Conservation (phyloP, 2,888 invertebrate species). For the Tricholauxania praeusta region DNA sequence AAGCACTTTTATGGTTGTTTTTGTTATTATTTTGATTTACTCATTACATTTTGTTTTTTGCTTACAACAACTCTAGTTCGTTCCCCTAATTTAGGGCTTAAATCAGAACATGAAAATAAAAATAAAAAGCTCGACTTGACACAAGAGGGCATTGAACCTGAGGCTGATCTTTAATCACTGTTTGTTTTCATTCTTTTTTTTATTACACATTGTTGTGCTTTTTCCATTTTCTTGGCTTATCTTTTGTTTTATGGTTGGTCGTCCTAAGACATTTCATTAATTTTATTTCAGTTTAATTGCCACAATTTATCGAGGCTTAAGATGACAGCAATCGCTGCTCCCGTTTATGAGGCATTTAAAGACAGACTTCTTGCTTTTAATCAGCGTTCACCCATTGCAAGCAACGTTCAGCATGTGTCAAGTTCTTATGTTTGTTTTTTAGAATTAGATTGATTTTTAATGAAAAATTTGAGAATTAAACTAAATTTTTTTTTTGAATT, state of each 20-base stretch:
- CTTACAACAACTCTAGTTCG: background rate
- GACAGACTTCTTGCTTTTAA: too few relatives aligned
- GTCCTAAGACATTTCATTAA: constrained; percentile 18
- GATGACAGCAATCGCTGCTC: background rate
- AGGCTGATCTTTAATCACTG: constrained; percentile 6
- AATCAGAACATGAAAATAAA: constrained; percentile 3
- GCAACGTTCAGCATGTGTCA: too few relatives aligned
- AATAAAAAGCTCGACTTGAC: background rate
- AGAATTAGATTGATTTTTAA: too few relatives aligned
- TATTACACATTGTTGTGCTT: background rate
- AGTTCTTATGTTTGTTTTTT: too few relatives aligned
- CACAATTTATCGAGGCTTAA: constrained; percentile 27
- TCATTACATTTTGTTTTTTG: constrained; percentile 15
- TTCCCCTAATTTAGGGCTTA: background rate
- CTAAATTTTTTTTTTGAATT: too few relatives aligned
- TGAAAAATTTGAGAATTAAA: too few relatives aligned
- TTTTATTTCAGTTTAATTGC: constrained; percentile 26
- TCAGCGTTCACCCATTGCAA: too few relatives aligned
- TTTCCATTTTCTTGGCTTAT: background rate
- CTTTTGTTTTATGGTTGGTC: background rate
- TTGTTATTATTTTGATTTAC: background rate
- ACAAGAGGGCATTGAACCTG: constrained; percentile 14
- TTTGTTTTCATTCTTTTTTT: background rate
- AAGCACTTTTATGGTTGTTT: background rate
- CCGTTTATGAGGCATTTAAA: too few relatives aligned